These are phyloP conservation scores for Drosophila rhopaloa DNA, from an alignment of 1,140 invertebrate species.

Conservation along the genomic window DNA sequence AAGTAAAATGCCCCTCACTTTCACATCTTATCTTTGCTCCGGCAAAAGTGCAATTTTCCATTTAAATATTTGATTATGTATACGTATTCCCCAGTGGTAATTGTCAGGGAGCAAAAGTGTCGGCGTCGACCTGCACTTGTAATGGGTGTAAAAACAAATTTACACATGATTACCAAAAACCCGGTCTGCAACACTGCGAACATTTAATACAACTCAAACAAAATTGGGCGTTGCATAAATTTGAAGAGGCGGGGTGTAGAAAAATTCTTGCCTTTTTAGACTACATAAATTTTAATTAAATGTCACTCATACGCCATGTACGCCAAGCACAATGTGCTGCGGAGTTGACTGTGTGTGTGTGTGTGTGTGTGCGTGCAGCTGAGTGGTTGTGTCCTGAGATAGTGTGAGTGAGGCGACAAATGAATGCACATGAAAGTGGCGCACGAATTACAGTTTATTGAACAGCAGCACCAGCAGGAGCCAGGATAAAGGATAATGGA, in stretches of 20 bases:
- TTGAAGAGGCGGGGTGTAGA: conserved; percentile 64
- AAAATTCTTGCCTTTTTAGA: conserved; percentile 69
- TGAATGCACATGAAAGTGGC: conserved; percentile 74
- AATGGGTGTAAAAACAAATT: conserved; percentile 77
- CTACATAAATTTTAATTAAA: conserved; percentile 83
- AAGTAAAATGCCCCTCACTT: conserved; percentile 8
- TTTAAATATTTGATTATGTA: conserved; percentile 75
- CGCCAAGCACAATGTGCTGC: conserved; percentile 54
- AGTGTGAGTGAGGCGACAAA: conserved; percentile 53
- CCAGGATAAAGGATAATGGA: conserved; percentile 1
- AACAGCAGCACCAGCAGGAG: conserved; percentile 47
- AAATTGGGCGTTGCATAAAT: conserved; percentile 80
- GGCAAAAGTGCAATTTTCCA: conserved; percentile 47
- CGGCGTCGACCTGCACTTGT: conserved; percentile 49
- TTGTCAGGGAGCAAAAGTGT: conserved; percentile 11
- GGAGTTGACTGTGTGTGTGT: conserved; percentile 1
- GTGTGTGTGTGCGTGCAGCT: conserved; percentile 45
- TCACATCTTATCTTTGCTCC: conserved; percentile 18
- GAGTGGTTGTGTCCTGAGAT: conserved; percentile 18
- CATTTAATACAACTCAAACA: conserved; percentile 81
- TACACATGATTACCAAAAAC: conserved; percentile 78
- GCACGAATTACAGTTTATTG: conserved; percentile 81
- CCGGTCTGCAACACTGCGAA: conserved; percentile 46
- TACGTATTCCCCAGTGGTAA: conserved; percentile 12
- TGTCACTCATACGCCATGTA: conserved; percentile 82